These are phyloP conservation scores for Otocyon megalotis DNA, from an alignment of 2,113 vertebrate genomes.

Conservation along the genomic window DNA sequence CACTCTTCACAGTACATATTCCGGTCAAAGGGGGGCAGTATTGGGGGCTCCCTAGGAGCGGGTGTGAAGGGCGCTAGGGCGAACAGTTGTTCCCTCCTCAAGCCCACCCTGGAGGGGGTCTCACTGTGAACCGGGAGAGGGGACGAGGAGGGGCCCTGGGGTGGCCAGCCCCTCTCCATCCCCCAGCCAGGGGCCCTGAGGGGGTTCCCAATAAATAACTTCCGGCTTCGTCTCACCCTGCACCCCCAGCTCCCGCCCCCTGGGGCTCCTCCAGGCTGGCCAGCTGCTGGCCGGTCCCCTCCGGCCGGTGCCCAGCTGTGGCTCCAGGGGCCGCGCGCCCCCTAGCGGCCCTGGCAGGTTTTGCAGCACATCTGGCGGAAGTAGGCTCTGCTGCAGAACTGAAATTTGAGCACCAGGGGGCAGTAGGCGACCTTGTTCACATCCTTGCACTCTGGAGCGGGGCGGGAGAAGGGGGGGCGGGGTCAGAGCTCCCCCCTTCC, in stretches of 20 bases:
- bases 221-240: slow-evolving; percentile 17
- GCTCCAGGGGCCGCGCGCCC: slow-evolving; percentile 1
- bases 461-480: not conserved
- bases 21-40: slow-evolving; percentile 46
- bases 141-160: not conserved
- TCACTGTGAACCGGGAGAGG: not conserved
- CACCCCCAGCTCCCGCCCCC: not conserved
- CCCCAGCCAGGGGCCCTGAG: slow-evolving; percentile 5
- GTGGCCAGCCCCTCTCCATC: not conserved
- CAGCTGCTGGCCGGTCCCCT: not conserved
- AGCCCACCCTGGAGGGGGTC: not conserved
- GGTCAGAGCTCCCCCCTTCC: not conserved
- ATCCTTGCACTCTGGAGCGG: slow-evolving; percentile 96
- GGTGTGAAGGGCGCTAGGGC: not conserved
- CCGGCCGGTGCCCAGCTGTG: not conserved
- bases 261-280: not conserved
- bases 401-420: slow-evolving; percentile 99
- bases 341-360: slow-evolving; percentile 96
- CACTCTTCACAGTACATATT: slow-evolving; percentile 82
- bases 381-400: slow-evolving; percentile 98
- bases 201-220: slow-evolving; percentile 81
- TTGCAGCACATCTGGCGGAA: slow-evolving; percentile 99
- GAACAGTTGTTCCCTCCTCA: not conserved
- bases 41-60: not conserved
- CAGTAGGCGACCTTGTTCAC: slow-evolving; percentile 99